Conservation (phyloP, 2,888 invertebrate genomes). For the Eupeodes luniger region DNA sequence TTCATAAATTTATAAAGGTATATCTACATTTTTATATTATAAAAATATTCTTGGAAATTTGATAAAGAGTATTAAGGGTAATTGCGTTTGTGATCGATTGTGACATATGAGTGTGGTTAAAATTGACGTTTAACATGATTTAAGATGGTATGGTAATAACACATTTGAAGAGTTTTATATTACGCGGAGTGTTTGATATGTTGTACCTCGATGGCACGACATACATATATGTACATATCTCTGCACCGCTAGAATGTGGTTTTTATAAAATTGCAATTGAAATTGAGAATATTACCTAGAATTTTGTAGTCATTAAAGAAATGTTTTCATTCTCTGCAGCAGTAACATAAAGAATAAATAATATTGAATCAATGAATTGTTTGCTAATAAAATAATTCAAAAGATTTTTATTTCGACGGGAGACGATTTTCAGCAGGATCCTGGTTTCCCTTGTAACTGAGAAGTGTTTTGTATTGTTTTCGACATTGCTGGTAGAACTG, state of each 20-base stretch:
- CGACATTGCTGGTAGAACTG: too few species aligned
- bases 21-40: not conserved
- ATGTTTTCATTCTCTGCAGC: too few species aligned
- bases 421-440: too few species aligned
- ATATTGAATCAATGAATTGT: too few species aligned
- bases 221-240: constrained; percentile 8
- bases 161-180: constrained; percentile 41
- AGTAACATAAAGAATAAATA: too few species aligned
- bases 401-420: too few species aligned
- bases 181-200: constrained; percentile 67
- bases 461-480: too few species aligned
- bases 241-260: constrained; percentile 44
- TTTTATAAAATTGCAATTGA: constrained; percentile 16
- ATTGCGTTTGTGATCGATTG: constrained; percentile 74
- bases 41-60: constrained; percentile 60
- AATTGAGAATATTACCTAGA: constrained; percentile 3
- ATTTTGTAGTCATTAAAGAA: not conserved
- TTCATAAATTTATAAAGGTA: too few species aligned
- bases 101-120: constrained; percentile 67
- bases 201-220: constrained; percentile 39
- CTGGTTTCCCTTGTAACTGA: too few species aligned
- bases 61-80: constrained; percentile 72
- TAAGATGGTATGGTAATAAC: constrained; percentile 26
- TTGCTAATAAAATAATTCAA: too few species aligned
- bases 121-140: constrained; percentile 68